Base-by-base conservation (phyloP, 2,797 vertebrate genomes). In the Carapus acus region DNA sequence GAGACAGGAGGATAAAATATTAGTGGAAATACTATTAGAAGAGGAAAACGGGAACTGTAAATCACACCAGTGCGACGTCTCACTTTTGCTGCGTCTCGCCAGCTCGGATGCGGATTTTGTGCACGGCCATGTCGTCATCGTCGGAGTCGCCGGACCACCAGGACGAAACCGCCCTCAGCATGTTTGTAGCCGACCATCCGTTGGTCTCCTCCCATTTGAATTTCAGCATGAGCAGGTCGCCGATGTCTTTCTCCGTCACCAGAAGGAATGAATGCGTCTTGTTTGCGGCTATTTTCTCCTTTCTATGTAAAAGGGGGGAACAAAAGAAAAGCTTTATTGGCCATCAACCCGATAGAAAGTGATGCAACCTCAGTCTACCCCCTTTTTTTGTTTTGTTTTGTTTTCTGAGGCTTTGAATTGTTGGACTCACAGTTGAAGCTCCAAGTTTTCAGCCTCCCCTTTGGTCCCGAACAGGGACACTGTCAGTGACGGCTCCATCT, bases 51-150 rank as follows among this genome's bases (percentile, higher is more conserved):
- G 6, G 27, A 29, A 29, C 6, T 29, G 11, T 29, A 29, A 29
- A 6, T 29, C 27, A 6, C 27, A 29, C 31, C 1, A 9, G 12
- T 14, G 2, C n/a, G 9, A 5, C 8, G 39, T 43, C 82, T 52
- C 76, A 86, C 87, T 84, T 89, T 23, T 87, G 69, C 67, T 90
- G 89, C 1, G 81, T 87, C 74, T 90, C 89, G 18, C 88, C 89
- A 2, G 79, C 81, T 67, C 86, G 65, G 50, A 90, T 79, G 5
- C 82, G 79, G 54, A 90, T 86, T 70, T 84, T 90, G 58, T 86
- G 83, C 49, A 89, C 76, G 17, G 71, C 69, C 74, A 87, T 51
- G 47, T 72, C 38, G 2, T 56, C 37, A 14, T 62, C 16, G 18
- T 69, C 67, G 0, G 79, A 49, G 57, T 83, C 74, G 1, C 81